Evolutionary conservation across 2,113 vertebrate genomes (phyloP).

Genomic region (Tupaia chinensis): DNA sequence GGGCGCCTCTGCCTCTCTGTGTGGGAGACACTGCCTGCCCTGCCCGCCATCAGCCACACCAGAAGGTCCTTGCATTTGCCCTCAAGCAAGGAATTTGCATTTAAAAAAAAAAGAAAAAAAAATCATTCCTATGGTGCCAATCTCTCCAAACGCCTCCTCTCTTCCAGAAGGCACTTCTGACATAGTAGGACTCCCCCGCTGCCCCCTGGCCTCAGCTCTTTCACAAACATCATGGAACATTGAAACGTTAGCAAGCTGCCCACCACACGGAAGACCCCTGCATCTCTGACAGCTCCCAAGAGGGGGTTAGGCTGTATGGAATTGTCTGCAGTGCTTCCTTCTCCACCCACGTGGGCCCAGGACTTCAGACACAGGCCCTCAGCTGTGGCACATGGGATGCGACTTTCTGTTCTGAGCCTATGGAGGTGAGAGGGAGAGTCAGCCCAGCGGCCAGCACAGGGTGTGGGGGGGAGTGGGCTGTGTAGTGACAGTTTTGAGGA

Average conservation of each 20-base stretch:
- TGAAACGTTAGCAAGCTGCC: accelerated
- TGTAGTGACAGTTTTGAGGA: not conserved
- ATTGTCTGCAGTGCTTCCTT: not conserved
- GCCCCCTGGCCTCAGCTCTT: not conserved
- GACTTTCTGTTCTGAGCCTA: not conserved
- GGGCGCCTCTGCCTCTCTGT: not conserved
- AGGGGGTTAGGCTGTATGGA: not conserved
- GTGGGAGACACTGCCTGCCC: not conserved
- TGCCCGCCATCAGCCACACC: not conserved
- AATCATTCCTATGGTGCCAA: not conserved
- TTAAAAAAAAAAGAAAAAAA: no score
- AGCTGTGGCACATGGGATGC: accelerated
- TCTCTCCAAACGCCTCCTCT: not conserved
- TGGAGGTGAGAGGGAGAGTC: not conserved
- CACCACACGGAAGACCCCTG: not conserved
- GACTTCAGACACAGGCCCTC: not conserved
- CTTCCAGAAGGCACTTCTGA: not conserved
- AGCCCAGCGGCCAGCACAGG: not conserved
- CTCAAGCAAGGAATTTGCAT: not conserved
- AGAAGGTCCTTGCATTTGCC: not conserved
- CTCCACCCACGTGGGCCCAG: not conserved
- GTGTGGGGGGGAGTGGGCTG: not conserved
- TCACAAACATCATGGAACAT: not conserved
- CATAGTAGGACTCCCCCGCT: not conserved
- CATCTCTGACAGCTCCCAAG: not conserved